Evolutionary conservation across 2,888 invertebrate genomes (phyloP).

Genomic region (Cheilosia impressa): DNA sequence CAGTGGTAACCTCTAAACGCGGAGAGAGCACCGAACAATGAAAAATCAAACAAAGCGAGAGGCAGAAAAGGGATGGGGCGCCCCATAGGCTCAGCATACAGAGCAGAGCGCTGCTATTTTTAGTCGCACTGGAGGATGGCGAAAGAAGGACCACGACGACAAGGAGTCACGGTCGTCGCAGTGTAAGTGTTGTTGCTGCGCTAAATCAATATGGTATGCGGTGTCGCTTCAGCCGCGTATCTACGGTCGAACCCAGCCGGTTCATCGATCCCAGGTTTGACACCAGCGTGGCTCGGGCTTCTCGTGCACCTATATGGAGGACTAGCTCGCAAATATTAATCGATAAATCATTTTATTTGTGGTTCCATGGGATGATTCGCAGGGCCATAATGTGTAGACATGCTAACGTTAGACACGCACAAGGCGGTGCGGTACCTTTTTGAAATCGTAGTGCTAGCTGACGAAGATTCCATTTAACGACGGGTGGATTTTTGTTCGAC

Average conservation of each 20-base stretch:
- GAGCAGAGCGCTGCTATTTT: constrained; percentile 32
- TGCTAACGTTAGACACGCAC: constrained; percentile 37
- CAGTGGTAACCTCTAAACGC: constrained; percentile 67
- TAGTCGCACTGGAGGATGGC: constrained; percentile 8
- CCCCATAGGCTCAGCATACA: neutral
- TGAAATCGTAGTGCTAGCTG: neutral
- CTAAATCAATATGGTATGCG: constrained; percentile 19
- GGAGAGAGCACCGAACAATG: constrained; percentile 20
- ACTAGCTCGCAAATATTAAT: constrained; percentile 29
- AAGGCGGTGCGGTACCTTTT: neutral
- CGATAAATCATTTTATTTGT: constrained; percentile 53
- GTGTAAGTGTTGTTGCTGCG: constrained; percentile 24
- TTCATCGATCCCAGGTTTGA: constrained; percentile 48
- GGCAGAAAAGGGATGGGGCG: constrained; percentile 16
- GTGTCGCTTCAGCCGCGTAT: no score
- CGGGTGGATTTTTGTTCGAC: neutral
- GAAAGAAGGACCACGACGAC: constrained; percentile 23
- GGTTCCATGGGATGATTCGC: constrained; percentile 19
- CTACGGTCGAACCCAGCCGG: constrained; percentile 5
- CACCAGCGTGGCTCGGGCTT: constrained; percentile 37
- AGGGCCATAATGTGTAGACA: constrained; percentile 34
- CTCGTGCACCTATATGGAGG: constrained; percentile 26
- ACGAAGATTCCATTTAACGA: constrained; percentile 13
- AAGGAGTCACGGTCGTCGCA: constrained; percentile 61
- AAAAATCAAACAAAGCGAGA: constrained; percentile 34